Conservation (phyloP, 1,140 invertebrate species). For the Conopomorpha cramerella region DNA sequence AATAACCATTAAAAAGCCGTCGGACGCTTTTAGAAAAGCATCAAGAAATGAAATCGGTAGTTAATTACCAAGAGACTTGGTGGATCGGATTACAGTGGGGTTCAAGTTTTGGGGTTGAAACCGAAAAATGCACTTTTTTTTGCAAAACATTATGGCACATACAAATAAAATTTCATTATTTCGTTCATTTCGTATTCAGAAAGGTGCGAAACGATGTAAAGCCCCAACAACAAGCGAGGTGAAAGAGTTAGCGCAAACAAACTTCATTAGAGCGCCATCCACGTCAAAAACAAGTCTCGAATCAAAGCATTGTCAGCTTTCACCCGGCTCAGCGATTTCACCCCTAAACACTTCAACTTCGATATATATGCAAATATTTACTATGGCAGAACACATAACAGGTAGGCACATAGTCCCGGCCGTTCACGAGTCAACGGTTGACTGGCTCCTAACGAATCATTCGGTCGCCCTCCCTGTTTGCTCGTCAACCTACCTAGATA, state of each 20-base stretch:
- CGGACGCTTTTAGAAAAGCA: slow-evolving; percentile 58
- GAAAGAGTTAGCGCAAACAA: too few relatives aligned
- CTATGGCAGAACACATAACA: slow-evolving; percentile 33
- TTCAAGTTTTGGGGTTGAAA: too few relatives aligned
- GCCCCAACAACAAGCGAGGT: too few relatives aligned
- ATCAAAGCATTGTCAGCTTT: slow-evolving; percentile 15
- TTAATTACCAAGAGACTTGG: slow-evolving; percentile 56
- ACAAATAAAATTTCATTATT: too few relatives aligned
- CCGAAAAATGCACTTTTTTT: too few relatives aligned
- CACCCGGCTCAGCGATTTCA: slow-evolving; percentile 21
- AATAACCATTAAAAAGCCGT: slow-evolving; percentile 58
- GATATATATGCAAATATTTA: slow-evolving; percentile 55
- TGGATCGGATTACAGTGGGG: slow-evolving; percentile 42
- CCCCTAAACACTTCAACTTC: slow-evolving; percentile 25
- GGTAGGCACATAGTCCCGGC: slow-evolving; percentile 36
- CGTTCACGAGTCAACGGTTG: slow-evolving; percentile 43
- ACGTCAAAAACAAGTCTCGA: slow-evolving; percentile 16
- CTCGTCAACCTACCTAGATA: slow-evolving; percentile 22
- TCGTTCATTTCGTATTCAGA: too few relatives aligned
- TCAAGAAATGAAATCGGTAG: slow-evolving; percentile 57
- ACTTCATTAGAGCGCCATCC: slow-evolving; percentile 8
- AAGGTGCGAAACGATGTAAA: too few relatives aligned
- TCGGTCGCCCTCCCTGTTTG: slow-evolving; percentile 21
- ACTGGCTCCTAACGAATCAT: slow-evolving; percentile 52
- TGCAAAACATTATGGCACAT: too few relatives aligned